Evolutionary conservation across 2,888 invertebrate species (phyloP), one percentile per base, ranked within the genome.

Genomic region (Drosophila leonis): DNA sequence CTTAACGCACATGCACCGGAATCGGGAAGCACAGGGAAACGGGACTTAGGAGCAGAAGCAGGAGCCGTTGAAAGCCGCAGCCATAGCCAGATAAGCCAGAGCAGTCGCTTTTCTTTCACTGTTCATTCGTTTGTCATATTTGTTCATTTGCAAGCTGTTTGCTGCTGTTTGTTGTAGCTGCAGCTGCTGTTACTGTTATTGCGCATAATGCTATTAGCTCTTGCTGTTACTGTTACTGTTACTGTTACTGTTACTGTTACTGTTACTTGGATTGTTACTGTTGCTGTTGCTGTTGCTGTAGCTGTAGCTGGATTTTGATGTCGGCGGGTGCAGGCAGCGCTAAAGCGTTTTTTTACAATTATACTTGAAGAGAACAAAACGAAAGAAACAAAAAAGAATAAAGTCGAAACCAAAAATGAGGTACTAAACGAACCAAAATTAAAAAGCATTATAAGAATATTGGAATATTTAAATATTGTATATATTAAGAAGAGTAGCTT

Each of bases 1-100:
- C 74, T 88, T 85, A 85, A 88, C 88, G 84, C 84, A 85, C 84
- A 85, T 85, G 84, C 84, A 85, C 84, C 84, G 84, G 84, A 84
- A 81, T 85, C 84, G 84, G 84, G 85, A 84, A 85, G 84, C 84
- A 85, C 84, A 85, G 84, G 84, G 84, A 85, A 85, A 85, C 84
- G 84, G 84, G 84, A 85, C 84, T 72, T 85, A 85, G 84, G 84
- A 85, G 84, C 84, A 84, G 84, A 85, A 85, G 84, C 84, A 85
- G 84, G 88, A 85, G 84, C 84, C 84, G 88, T 78, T 69, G 73
- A 78, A 80, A 83, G 83, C 87, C 84, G 71, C 75, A 73, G 87
- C 80, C 75, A 39, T 68, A 83, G 83, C 82, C 67, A 82, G 61
- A 63, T 51, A 72, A 76, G 78, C 78, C 79, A 79, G 69, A 78